Base-by-base conservation (phyloP, 1,140 invertebrate genomes). In the Macrotrachela quadricornifera region DNA sequence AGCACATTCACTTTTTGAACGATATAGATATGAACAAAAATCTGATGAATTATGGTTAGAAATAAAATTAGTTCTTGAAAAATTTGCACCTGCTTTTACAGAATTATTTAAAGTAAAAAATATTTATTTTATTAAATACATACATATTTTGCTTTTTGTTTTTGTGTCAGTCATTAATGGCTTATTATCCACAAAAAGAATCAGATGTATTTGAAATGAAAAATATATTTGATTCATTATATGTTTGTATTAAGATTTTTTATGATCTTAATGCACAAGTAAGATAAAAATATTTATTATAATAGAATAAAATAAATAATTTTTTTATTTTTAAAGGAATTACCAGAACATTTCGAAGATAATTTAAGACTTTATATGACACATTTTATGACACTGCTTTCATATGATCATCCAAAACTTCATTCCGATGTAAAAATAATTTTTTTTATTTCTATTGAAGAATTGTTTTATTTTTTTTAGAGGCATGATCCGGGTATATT, bases 281-380 rank as follows among this genome's bases (percentile, higher is more conserved):
- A 30, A 30, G n/a, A 30, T 30, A 4, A 8, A 30, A 30, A 4
- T 30, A 2, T 30, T 8, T 30, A 2, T 30, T 30, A 30, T n/a
- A n/a, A n/a, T n/a, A n/a, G n/a, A n/a, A n/a, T n/a, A n/a, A n/a
- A n/a, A n/a, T n/a, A n/a, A n/a, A n/a, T n/a, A n/a, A n/a, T n/a
- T n/a, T n/a, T n/a, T n/a, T 30, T 30, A 4, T 8, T 30, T 30
- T 30, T 30, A n/a, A n/a, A 30, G 76, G 91, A 97, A 73, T 71
- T 97, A 57, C 90, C 91, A 0, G 90, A 96, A 72, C 91, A 85
- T 73, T 96, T 96, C 73, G 90, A 96, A 70, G 91, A 97, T 63
- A 88, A 94, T 63, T 92, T 96, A 80, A 71, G 74, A 49, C 75
- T 75, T 12, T 97, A 91, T 91, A 92, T 96, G 87, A 74, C 74